Base-by-base conservation (phyloP, 2,888 invertebrate genomes). In the Cepaea hortensis region DNA sequence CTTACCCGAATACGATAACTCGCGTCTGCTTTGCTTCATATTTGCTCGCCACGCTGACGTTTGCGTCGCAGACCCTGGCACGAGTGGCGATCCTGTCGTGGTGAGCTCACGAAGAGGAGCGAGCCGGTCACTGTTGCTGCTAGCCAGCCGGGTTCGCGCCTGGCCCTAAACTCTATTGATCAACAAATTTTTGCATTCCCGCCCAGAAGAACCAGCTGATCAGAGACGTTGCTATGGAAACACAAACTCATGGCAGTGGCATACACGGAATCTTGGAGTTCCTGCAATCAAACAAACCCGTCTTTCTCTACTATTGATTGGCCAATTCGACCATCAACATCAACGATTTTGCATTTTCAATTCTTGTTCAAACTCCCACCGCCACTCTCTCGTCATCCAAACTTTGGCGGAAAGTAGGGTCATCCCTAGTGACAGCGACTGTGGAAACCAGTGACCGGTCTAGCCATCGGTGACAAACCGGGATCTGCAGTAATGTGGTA, bases 161-260 rank as follows among this genome's bases (percentile, higher is more conserved):
- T 73, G 73, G 73, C 76, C 62, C 84, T 62, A 61, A 35, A 73
- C 62, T 73, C 62, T 84, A 84, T 84, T 84, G 84, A 84, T 84
- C 76, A 65, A 76, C 84, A 77, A 76, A 84, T 84, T 84, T 84
- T 76, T 84, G 72, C 84, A 84, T 84, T 84, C 84, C 84, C 84
- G 77, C 84, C 84, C 84, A 84, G 84, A 84, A 84, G 50, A 73
- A 65, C 84, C 84, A 84, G 84, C 77, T 84, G 84, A 76, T 76
- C 84, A 84, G 76, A 84, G 84, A 84, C 84, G 84, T 84, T 84
- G 62, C 84, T 48, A 84, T 84, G 76, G 84, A 23, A 84, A 84
- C 84, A 76, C 84, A 75, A 84, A 77, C 84, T 77, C 62, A 55
- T 62, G 46, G 84, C 84, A 84, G 65, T 65, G 84, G 65, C 76